These are phyloP conservation scores for Sternarchorhynchus goeldii DNA, from an alignment of 2,797 vertebrate species.

Conservation along the genomic window DNA sequence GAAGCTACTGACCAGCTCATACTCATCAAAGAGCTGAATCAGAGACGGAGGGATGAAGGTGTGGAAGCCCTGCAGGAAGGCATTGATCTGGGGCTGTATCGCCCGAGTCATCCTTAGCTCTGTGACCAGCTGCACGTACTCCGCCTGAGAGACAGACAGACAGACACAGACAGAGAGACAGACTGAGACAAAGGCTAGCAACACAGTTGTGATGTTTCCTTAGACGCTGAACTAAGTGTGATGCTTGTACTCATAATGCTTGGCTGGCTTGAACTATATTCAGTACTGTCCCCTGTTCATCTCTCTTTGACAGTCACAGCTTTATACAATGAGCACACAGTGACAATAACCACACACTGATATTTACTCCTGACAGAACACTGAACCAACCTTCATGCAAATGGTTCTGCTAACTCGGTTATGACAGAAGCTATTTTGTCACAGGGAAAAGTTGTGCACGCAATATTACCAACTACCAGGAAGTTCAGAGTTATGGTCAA, in stretches of 20 bases:
- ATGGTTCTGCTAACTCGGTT: constrained; percentile 16
- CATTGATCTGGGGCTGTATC: constrained; percentile 98
- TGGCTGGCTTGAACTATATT: too few relatives aligned
- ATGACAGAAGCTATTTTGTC: background rate
- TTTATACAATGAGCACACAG: background rate
- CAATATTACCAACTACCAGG: background rate
- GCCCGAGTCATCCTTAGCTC: constrained; percentile 98
- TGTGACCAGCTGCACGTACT: constrained; percentile 98
- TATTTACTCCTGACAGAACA: background rate
- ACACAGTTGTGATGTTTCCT: background rate
- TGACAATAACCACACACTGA: background rate
- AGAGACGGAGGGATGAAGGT: constrained; percentile 96
- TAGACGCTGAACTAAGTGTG: background rate
- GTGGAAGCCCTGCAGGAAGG: constrained; percentile 96
- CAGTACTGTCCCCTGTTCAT: constrained; percentile 40
- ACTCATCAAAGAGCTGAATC: constrained; percentile 98
- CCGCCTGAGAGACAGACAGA: constrained; percentile 76
- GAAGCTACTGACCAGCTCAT: constrained; percentile 88
- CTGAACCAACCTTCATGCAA: background rate
- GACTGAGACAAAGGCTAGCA: background rate
- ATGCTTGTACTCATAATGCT: background rate
- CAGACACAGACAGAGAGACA: constrained; percentile 10
- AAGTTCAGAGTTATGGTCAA: background rate
- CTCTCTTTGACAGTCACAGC: background rate
- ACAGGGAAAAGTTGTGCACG: background rate